Evolutionary conservation across 2,888 invertebrate genomes (phyloP).

Genomic region (Troilus luridus): DNA sequence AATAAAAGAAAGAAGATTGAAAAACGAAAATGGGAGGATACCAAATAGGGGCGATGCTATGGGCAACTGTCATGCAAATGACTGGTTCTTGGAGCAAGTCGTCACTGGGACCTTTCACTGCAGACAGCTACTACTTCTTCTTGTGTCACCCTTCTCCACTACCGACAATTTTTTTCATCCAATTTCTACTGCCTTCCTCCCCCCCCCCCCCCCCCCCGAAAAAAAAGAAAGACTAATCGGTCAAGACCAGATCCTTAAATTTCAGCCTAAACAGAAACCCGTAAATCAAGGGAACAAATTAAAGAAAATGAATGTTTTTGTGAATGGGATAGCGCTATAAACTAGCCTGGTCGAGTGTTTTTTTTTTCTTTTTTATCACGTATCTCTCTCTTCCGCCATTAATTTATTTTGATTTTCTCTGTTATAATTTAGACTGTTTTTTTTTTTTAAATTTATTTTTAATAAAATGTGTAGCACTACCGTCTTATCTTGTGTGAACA

Average conservation of each 20-base stretch:
- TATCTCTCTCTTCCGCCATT: neutral
- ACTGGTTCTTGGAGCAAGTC: conserved; percentile 36
- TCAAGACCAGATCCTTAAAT: conserved; percentile 13
- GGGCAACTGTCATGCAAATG: conserved; percentile 47
- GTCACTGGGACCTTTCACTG: conserved; percentile 40
- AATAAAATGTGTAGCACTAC: neutral
- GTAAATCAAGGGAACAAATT: conserved; percentile 30
- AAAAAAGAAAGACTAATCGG: neutral
- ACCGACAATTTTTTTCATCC: neutral
- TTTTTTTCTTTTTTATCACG: neutral
- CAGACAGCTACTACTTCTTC: conserved; percentile 29
- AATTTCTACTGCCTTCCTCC: neutral
- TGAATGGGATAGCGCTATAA: conserved; percentile 30
- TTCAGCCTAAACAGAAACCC: neutral
- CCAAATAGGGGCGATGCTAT: conserved; percentile 15
- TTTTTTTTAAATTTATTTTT: neutral
- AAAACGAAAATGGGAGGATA: conserved; percentile 36
- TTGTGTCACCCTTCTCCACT: conserved; percentile 10
- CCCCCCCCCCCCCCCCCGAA: neutral
- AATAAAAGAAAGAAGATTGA: neutral
- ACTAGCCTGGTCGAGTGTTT: neutral
- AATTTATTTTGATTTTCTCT: conserved; percentile 7
- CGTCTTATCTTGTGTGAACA: neutral
- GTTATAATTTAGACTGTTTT: neutral
- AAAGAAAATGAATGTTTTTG: conserved; percentile 34